Conservation (phyloP, 1,140 invertebrate genomes). For the Oryctes rhinoceros region DNA sequence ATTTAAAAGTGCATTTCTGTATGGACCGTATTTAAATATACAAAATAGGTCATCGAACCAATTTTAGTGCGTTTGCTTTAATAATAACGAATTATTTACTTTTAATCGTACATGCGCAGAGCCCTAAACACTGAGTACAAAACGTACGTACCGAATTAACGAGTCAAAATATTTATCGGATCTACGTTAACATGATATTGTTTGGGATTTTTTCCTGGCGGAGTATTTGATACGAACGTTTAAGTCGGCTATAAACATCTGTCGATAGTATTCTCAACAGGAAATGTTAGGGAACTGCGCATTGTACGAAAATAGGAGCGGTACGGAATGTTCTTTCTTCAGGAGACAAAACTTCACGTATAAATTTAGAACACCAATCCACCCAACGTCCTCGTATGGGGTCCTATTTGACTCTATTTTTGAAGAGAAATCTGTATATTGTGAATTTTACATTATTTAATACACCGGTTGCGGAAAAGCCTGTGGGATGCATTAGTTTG, state of each 20-base stretch:
- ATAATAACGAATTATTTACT: too few relatives aligned
- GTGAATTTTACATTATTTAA: not conserved
- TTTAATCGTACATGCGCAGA: too few relatives aligned
- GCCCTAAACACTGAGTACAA: too few relatives aligned
- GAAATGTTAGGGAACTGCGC: constrained; percentile 17
- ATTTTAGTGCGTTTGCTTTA: too few relatives aligned
- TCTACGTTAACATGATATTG: not conserved
- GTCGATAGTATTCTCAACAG: not conserved
- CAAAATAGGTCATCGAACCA: too few relatives aligned
- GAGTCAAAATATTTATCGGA: not conserved
- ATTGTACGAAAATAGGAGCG: not conserved
- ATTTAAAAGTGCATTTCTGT: too few relatives aligned
- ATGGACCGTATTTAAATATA: too few relatives aligned
- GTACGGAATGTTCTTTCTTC: constrained; percentile 12
- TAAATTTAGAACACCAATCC: too few relatives aligned
- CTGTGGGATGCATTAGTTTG: not conserved
- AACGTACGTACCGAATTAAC: too few relatives aligned
- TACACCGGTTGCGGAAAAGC: not conserved
- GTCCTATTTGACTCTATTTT: not conserved
- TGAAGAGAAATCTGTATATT: not conserved
- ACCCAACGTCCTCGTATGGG: not conserved
- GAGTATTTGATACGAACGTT: not conserved
- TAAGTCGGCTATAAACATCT: not conserved
- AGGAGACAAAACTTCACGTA: not conserved
- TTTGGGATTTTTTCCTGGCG: not conserved